phyloP scores from a whole-genome alignment of 2,888 invertebrate genomes.

The Cryptocephalus moraei region DNA sequence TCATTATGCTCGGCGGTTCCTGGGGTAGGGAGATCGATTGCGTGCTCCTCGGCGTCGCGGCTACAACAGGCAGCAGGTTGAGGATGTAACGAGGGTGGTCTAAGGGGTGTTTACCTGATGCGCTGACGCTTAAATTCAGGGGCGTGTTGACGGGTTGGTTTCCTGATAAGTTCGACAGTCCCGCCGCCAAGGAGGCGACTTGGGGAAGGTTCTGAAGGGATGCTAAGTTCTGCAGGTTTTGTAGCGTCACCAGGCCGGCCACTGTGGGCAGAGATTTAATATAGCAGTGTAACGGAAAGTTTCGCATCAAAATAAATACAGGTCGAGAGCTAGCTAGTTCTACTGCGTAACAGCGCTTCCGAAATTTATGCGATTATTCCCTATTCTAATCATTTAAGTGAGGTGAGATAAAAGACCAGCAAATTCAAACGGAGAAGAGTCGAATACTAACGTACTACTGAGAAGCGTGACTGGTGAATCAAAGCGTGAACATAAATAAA shows the following conservation, averaged over 20 bases:
- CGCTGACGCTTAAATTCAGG: constrained; percentile 64
- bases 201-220: constrained; percentile 57
- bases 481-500: too few relatives aligned
- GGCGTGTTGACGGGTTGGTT: constrained; percentile 55
- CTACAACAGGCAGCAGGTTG: constrained; percentile 11
- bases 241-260: constrained; percentile 62
- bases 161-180: constrained; percentile 44
- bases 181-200: constrained; percentile 48
- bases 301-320: too few relatives aligned
- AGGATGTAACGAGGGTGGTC: not conserved
- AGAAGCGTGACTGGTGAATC: too few relatives aligned
- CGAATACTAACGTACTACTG: too few relatives aligned
- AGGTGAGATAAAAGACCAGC: too few relatives aligned
- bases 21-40: constrained; percentile 22
- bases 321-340: too few relatives aligned
- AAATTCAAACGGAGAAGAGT: too few relatives aligned
- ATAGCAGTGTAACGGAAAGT: too few relatives aligned
- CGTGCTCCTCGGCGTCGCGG: constrained; percentile 20
- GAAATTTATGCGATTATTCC: too few relatives aligned
- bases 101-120: constrained; percentile 33
- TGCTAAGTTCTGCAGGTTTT: constrained; percentile 72
- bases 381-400: too few relatives aligned
- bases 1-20: constrained; percentile 18
- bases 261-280: constrained; percentile 42
- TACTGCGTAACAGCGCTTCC: too few relatives aligned